Percentiles rank a stretch among this genome's conserved stretches.
phyloP scores from a whole-genome alignment of 2,797 vertebrate species.

The Schizothorax lantsangensis region DNA sequence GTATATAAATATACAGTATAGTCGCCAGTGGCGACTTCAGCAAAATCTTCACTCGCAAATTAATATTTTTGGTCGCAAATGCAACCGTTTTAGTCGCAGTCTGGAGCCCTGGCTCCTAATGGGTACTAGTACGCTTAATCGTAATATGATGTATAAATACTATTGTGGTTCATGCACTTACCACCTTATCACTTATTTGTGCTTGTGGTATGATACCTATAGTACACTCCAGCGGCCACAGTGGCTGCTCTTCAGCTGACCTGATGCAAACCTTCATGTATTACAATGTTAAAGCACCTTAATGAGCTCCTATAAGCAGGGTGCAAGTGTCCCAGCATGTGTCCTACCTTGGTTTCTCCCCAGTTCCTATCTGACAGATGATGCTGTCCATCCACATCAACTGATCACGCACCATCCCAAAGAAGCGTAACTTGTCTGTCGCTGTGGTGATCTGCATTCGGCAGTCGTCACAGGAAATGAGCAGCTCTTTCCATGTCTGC shows the following conservation, averaged over 20 bases:
- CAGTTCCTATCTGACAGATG: conserved; percentile 88
- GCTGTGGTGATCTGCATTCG: conserved; percentile 90
- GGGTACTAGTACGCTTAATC: background rate
- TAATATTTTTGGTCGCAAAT: too few relatives aligned
- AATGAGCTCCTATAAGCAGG: conserved; percentile 20
- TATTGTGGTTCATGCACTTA: conserved; percentile 35
- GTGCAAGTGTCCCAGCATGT: background rate
- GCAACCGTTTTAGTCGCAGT: too few relatives aligned
- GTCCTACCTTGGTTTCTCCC: conserved; percentile 91
- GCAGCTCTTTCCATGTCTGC: conserved; percentile 90
- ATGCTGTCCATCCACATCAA: conserved; percentile 93
- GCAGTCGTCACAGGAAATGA: conserved; percentile 90
- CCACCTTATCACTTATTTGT: conserved; percentile 37
- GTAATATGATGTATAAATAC: conserved; percentile 4
- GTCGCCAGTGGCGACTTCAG: too few relatives aligned
- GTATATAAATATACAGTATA: too few relatives aligned
- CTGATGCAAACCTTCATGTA: conserved; percentile 35
- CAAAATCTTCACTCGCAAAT: too few relatives aligned
- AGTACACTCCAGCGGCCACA: conserved; percentile 29
- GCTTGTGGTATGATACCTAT: background rate
- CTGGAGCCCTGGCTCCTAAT: too few relatives aligned
- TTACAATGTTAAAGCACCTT: conserved; percentile 15
- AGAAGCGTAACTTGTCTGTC: conserved; percentile 90
- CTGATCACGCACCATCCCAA: conserved; percentile 86
- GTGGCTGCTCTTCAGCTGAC: conserved; percentile 24